These are phyloP conservation scores for Habrosyne pyritoides DNA, from an alignment of 2,888 invertebrate genomes.

Conservation along the genomic window DNA sequence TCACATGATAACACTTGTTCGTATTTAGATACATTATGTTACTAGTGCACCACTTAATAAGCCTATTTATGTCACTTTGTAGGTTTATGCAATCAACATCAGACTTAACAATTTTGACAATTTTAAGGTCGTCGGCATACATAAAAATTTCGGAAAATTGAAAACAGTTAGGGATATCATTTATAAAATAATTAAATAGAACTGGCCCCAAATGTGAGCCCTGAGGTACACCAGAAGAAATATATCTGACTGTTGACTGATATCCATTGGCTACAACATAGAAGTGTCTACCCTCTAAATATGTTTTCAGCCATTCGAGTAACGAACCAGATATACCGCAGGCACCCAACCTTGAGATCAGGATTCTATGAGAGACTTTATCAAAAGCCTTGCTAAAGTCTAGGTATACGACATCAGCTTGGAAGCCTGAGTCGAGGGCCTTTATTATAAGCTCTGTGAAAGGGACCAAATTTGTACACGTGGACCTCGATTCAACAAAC, in stretches of 20 bases:
- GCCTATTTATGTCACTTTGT: too few species aligned
- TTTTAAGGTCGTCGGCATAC: too few species aligned
- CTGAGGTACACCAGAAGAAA: slow-evolving; percentile 7
- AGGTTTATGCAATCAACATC: too few species aligned
- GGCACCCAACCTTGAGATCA: slow-evolving; percentile 1
- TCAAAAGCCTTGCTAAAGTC: slow-evolving; percentile 13
- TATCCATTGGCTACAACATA: slow-evolving; percentile 12
- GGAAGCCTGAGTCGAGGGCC: slow-evolving; percentile 5
- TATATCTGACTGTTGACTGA: neutral
- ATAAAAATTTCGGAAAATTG: slow-evolving; percentile 6
- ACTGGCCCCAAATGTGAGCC: slow-evolving; percentile 8
- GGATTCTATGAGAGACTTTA: slow-evolving; percentile 7
- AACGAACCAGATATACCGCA: slow-evolving; percentile 8
- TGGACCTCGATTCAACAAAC: slow-evolving; percentile 8
- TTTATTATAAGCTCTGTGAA: slow-evolving; percentile 8
- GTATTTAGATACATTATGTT: too few species aligned
- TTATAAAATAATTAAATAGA: slow-evolving; percentile 11
- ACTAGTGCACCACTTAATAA: too few species aligned
- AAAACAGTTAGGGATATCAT: slow-evolving; percentile 8
- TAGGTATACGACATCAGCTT: slow-evolving; percentile 11
- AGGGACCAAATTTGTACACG: slow-evolving; percentile 9
- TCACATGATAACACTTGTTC: too few species aligned
- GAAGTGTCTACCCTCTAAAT: slow-evolving; percentile 7
- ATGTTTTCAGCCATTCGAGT: slow-evolving; percentile 3
- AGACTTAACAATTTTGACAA: too few species aligned